Percentiles rank a stretch among this genome's conserved stretches.
phyloP scores from a whole-genome alignment of 2,888 invertebrate species.

The Penaeus monodon region DNA sequence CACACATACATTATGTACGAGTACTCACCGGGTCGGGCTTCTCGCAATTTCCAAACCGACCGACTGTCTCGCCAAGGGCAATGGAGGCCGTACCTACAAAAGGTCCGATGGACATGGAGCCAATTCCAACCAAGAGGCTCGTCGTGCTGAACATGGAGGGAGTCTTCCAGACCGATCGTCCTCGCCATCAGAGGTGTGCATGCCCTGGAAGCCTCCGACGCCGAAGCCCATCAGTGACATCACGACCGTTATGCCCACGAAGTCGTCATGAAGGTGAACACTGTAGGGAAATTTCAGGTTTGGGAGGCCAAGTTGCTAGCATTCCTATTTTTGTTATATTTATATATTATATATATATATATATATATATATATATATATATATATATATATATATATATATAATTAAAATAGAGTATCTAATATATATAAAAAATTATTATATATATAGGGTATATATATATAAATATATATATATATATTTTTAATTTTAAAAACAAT shows the following conservation, averaged over 20 bases:
- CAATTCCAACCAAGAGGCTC: conserved; percentile 10
- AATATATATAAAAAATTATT: too few species aligned
- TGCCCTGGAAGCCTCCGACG: conserved; percentile 45
- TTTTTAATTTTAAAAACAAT: too few species aligned
- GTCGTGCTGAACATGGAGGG: conserved; percentile 42
- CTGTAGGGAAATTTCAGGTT: neutral
- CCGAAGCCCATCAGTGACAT: conserved; percentile 31
- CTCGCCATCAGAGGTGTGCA: conserved; percentile 45
- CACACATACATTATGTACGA: too few species aligned
- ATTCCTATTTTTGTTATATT: neutral
- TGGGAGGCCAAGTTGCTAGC: too few species aligned
- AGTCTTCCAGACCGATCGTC: conserved; percentile 46
- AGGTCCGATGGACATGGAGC: conserved; percentile 42
- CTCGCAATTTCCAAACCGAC: neutral
- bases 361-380: too few species aligned
- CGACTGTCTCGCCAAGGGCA: neutral
- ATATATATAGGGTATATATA: too few species aligned
- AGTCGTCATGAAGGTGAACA: conserved; percentile 9
- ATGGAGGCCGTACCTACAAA: conserved; percentile 34
- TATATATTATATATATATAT: too few species aligned
- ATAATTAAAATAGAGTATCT: too few species aligned
- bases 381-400: too few species aligned
- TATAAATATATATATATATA: too few species aligned
- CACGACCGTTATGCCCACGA: conserved; percentile 13
- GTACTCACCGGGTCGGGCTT: too few species aligned